Conservation (phyloP, 1,140 invertebrate genomes). For the Potamilus streckersoni region DNA sequence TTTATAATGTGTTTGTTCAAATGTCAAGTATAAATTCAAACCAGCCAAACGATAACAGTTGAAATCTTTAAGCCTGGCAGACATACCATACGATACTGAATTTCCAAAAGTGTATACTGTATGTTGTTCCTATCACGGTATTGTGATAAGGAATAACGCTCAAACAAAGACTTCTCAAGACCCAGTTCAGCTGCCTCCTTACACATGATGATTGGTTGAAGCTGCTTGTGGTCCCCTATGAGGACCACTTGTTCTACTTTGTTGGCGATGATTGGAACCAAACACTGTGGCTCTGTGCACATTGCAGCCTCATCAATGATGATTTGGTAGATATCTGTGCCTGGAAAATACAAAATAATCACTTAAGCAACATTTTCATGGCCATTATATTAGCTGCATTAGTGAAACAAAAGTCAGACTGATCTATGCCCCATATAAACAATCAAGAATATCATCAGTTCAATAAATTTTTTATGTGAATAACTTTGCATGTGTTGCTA, state of each 20-base stretch:
- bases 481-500: too few species aligned
- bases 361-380: background rate
- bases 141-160: slow-evolving; percentile 45
- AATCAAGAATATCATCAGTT: too few species aligned
- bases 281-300: slow-evolving; percentile 59
- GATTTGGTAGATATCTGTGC: slow-evolving; percentile 29
- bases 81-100: slow-evolving; percentile 62
- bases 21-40: too few species aligned
- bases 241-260: slow-evolving; percentile 56
- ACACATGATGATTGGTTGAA: slow-evolving; percentile 54
- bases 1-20: too few species aligned
- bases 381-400: too few species aligned
- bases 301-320: slow-evolving; percentile 62
- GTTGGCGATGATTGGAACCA: slow-evolving; percentile 50
- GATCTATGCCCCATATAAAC: too few species aligned
- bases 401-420: too few species aligned
- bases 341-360: background rate
- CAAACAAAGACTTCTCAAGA: slow-evolving; percentile 59
- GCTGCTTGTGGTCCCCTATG: slow-evolving; percentile 62
- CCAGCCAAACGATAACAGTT: too few species aligned
- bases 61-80: too few species aligned
- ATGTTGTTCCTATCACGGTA: slow-evolving; percentile 7
- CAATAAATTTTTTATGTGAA: too few species aligned
- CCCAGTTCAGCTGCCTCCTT: slow-evolving; percentile 47
- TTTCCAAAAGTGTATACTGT: slow-evolving; percentile 37